Evolutionary conservation across 2,888 invertebrate genomes (phyloP).

Genomic region (Ametastegia equiseti): DNA sequence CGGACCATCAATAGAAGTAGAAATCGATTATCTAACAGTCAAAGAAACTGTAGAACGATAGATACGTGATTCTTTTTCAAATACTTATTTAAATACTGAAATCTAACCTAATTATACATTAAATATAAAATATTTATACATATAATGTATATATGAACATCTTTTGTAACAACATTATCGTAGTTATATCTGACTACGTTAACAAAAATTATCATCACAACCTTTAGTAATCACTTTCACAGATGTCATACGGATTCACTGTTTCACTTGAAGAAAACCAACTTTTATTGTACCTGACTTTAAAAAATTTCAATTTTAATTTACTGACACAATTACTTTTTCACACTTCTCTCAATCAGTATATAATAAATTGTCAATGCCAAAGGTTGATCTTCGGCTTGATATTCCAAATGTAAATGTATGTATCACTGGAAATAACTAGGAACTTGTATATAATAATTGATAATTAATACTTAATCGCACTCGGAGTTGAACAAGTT

Average conservation of each 20-base stretch:
- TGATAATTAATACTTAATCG: slow-evolving; percentile 6
- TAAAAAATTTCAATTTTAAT: neutral
- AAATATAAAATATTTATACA: slow-evolving; percentile 1
- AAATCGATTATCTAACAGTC: too few relatives aligned
- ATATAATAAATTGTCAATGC: neutral
- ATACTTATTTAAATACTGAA: neutral
- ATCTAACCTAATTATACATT: neutral
- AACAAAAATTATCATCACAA: slow-evolving; percentile 33
- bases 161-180: neutral
- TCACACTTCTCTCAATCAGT: neutral
- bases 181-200: slow-evolving; percentile 27
- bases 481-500: neutral
- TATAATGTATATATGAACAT: neutral
- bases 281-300: neutral
- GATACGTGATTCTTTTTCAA: too few relatives aligned
- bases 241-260: neutral
- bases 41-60: too few relatives aligned
- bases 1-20: too few relatives aligned
- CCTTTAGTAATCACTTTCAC: slow-evolving; percentile 27
- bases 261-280: neutral
- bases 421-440: neutral
- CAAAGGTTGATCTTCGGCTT: neutral
- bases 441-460: slow-evolving; percentile 18
- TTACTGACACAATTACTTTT: neutral
- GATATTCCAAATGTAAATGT: neutral